Base-by-base conservation (phyloP, 2,113 vertebrate genomes). In the Scomber japonicus region DNA sequence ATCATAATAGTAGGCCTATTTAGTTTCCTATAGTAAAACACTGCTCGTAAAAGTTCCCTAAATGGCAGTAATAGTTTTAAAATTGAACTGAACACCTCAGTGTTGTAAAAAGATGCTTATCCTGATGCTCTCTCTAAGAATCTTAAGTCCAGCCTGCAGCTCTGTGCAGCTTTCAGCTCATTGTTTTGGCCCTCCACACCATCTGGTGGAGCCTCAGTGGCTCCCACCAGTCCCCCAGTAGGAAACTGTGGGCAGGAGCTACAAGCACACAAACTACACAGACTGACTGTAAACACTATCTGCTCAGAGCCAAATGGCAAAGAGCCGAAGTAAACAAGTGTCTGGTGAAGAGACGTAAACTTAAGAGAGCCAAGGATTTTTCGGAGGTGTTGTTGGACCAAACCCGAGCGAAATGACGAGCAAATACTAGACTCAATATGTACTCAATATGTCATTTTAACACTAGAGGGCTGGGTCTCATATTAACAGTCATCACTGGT, bases 261-360 rank as follows among this genome's bases (percentile, higher is more conserved):
- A 51, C 64, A 62, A 53, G 30, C 75, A 62, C 76, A 66, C 45
- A 63, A 14, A 74, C 46, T 27, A 8, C 35, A 40, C 35, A 40
- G 12, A 62, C 9, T 40, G 19, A 27, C 24, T 27, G 24, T 27
- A 27, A 44, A 48, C 55, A 8, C 64, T 56, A 30, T 77, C 31
- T 69, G 71, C 77, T 78, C 66, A 6, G 14, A 83, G 76, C 72
- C 64, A 82, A 66, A 84, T 30, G 65, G 74, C 82, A 68, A 19
- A 19, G n/a, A 56, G 56, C 63, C n/a, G 68, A 63, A 73, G 74
- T 78, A 81, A 88, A 85, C 77, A 78, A 85, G 55, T 57, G 75
- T 75, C 54, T 67, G 71, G 35, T n/a, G 49, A 11, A 44, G 46
- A 60, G 21, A 60, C 51, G 72, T 21, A 55, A 40, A 45, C 59